Base-by-base conservation (phyloP, 1,140 invertebrate species). In the Calephelis nemesis region DNA sequence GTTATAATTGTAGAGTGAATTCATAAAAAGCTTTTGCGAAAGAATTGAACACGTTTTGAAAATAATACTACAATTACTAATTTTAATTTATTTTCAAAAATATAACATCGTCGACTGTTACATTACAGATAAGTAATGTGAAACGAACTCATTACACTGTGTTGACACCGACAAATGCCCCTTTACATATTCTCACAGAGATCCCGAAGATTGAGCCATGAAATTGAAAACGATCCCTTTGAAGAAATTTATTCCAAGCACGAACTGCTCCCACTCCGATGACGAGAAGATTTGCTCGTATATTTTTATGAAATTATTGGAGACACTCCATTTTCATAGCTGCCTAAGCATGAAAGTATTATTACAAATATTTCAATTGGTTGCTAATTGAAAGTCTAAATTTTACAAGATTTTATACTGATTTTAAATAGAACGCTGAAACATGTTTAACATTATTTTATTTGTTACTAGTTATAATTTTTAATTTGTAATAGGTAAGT, bases 171-270 rank as follows among this genome's bases (percentile, higher is more conserved):
- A 88, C 86, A 88, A 90, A 90, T 90, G 88, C 81, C 86, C 88
- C 76, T 88, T 90, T 90, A 90, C 88, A 90, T 90, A 90, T 90
- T 90, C 88, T 83, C 86, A 80, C 78, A 79, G 79, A 88, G 88
- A 90, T 90, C 83, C 85, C 85, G 84, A 90, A 90, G 88, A 90
- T 90, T 88, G 88, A 90, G 88, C 88, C 86, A 87, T 90, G 88
- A 88, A 90, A 90, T 90, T 90, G 88, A 90, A 90, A 90, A 90
- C 88, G 86, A 90, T 88, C 88, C 85, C 86, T 90, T 87, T 88
- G 88, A 87, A 89, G 87, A 87, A 89, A 91, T 91, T 91, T 89
- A 91, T 91, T 91, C 88, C 74, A 85, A 74, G 87, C 88, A 91
- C 88, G 88, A 88, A 87, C 88, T 85, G 83, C 79, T 85, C 84